Conservation (phyloP, 2,888 invertebrate species). For the Calameuta pallipes region DNA sequence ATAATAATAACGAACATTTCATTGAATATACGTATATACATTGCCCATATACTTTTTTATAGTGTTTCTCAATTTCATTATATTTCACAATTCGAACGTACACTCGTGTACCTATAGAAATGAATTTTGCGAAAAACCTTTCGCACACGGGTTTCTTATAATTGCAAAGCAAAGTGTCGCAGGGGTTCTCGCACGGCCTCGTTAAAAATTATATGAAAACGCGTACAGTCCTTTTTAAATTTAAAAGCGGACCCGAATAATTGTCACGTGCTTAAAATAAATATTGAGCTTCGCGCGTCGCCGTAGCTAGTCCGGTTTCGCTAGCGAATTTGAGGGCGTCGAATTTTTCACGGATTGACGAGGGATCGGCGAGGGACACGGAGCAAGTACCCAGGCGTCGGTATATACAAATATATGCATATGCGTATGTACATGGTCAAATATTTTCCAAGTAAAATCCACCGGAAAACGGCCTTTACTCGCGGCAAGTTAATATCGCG, state of each 20-base stretch:
- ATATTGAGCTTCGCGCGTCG: neutral
- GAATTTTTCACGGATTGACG: neutral
- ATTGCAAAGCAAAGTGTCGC: neutral
- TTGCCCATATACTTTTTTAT: neutral
- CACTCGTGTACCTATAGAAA: neutral
- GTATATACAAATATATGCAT: neutral
- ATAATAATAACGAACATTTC: neutral
- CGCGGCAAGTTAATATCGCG: neutral
- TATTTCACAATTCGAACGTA: neutral
- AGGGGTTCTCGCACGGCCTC: neutral
- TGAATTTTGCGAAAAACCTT: neutral
- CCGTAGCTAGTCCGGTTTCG: neutral
- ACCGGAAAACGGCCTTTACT: neutral
- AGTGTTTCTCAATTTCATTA: neutral
- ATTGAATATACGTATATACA: neutral
- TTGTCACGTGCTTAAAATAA: neutral
- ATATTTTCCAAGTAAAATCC: neutral
- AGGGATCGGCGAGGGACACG: neutral
- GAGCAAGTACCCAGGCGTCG: neutral
- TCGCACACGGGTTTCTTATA: neutral
- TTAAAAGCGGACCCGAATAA: neutral
- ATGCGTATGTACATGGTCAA: neutral
- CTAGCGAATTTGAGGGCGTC: neutral
- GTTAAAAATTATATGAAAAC: neutral
- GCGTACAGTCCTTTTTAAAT: neutral